Conservation (phyloP, 2,797 vertebrate species). For the Emydoidea blandingii region DNA sequence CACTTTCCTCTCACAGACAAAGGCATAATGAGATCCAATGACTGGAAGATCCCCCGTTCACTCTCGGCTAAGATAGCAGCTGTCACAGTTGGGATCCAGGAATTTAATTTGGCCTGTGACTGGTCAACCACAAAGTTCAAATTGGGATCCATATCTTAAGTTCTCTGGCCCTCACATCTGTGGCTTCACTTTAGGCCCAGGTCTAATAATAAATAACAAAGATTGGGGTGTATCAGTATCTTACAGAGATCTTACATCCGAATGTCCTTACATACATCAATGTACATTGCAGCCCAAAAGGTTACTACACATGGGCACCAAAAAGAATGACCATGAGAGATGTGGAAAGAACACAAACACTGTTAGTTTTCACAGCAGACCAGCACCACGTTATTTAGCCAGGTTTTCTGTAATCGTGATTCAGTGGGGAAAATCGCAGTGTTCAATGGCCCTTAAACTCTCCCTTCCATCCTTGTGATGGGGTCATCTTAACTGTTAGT, state of each 20-base stretch:
- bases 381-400: not conserved
- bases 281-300: not conserved
- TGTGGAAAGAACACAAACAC: not conserved
- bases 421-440: slow-evolving; percentile 7
- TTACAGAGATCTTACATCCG: accelerated
- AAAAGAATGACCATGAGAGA: not conserved
- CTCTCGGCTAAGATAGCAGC: slow-evolving; percentile 16
- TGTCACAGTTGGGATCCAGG: slow-evolving; percentile 57
- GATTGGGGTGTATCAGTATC: not conserved
- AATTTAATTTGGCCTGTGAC: slow-evolving; percentile 41
- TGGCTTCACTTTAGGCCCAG: not conserved
- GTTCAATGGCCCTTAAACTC: slow-evolving; percentile 2
- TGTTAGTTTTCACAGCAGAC: slow-evolving; percentile 15
- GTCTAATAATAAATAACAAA: not conserved
- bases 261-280: not conserved
- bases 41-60: not conserved
- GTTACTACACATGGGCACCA: not conserved
- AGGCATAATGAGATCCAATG: not conserved
- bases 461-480: not conserved
- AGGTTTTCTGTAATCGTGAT: slow-evolving; percentile 20
- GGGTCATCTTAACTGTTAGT: not conserved
- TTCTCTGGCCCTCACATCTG: not conserved
- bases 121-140: slow-evolving; percentile 46
- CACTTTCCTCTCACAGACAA: not conserved
- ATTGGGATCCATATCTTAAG: slow-evolving; percentile 57